phyloP scores from a whole-genome alignment of 2,888 invertebrate species.

The Crossocerus cetratus region DNA sequence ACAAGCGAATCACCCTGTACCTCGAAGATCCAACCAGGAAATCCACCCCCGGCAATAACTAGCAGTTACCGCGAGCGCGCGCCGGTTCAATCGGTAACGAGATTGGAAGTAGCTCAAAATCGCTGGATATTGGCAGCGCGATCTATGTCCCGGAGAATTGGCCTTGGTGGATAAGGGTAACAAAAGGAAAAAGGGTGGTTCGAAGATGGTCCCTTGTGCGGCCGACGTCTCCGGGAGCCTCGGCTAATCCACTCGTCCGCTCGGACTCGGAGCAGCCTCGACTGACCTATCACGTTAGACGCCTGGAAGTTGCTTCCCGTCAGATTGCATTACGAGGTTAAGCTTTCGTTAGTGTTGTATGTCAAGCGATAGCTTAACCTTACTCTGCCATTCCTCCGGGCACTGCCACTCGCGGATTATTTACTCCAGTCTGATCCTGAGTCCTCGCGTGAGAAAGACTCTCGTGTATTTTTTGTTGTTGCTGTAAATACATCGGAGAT shows the following conservation, averaged over 20 bases:
- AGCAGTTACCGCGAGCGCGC: too few relatives aligned
- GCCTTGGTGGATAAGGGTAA: constrained; percentile 28
- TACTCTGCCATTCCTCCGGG: constrained; percentile 49
- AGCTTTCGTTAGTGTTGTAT: constrained; percentile 70
- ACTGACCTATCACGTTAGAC: constrained; percentile 69
- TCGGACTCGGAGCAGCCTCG: constrained; percentile 51
- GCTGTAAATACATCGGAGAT: too few relatives aligned
- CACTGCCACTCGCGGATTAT: too few relatives aligned
- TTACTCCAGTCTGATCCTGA: too few relatives aligned
- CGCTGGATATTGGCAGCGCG: constrained; percentile 48
- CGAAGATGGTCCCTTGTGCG: constrained; percentile 58
- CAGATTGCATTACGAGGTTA: constrained; percentile 69
- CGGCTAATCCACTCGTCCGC: constrained; percentile 67
- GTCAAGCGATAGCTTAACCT: constrained; percentile 70
- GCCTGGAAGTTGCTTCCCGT: constrained; percentile 60
- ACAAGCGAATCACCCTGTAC: too few relatives aligned
- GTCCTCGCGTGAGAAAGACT: too few relatives aligned
- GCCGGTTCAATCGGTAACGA: neutral
- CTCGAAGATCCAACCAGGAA: too few relatives aligned
- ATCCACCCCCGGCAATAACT: too few relatives aligned
- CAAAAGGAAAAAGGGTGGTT: constrained; percentile 57
- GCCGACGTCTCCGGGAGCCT: constrained; percentile 47
- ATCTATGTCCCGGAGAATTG: constrained; percentile 33
- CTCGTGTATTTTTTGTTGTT: too few relatives aligned
- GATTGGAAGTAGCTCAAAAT: constrained; percentile 35